Evolutionary conservation across 2,797 vertebrate species (phyloP).

Genomic region (Gadopsis marmoratus): DNA sequence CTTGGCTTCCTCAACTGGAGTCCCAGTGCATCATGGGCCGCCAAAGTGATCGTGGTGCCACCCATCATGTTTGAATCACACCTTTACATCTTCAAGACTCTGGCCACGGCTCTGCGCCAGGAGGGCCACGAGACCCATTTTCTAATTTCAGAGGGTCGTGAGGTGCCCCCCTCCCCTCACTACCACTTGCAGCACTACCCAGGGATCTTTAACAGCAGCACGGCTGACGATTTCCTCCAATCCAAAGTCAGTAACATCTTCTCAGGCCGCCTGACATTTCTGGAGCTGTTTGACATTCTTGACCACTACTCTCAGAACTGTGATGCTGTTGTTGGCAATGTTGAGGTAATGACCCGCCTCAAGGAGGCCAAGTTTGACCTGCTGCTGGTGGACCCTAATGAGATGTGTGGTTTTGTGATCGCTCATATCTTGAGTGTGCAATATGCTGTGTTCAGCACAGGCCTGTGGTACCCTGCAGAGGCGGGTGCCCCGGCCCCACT

Average conservation of each 20-base stretch:
- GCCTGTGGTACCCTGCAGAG: constrained; percentile 98
- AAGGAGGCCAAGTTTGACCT: constrained; percentile 94
- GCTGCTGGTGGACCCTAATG: constrained; percentile 97
- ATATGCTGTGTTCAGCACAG: constrained; percentile 97
- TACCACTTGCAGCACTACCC: constrained; percentile 95
- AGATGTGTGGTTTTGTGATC: constrained; percentile 99
- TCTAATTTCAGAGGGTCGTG: constrained; percentile 95
- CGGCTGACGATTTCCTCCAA: constrained; percentile 96
- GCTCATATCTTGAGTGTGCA: constrained; percentile 94
- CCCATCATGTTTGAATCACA: constrained; percentile 99
- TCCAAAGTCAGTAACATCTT: constrained; percentile 98
- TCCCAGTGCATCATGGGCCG: constrained; percentile 86
- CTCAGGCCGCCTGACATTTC: constrained; percentile 93
- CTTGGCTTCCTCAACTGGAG: constrained; percentile 84
- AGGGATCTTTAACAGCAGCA: constrained; percentile 97
- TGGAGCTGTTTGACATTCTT: constrained; percentile 97
- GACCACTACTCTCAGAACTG: constrained; percentile 98
- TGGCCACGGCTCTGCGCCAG: constrained; percentile 92
- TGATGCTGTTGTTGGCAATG: constrained; percentile 93
- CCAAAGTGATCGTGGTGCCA: constrained; percentile 96
- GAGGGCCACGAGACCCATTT: constrained; percentile 95
- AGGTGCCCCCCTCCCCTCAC: constrained; percentile 90
- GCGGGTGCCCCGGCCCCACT: constrained; percentile 96
- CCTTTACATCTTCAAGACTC: constrained; percentile 98
- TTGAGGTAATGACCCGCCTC: constrained; percentile 88